Evolutionary conservation across 2,888 invertebrate genomes (phyloP).

Genomic region (Sicus ferrugineus): DNA sequence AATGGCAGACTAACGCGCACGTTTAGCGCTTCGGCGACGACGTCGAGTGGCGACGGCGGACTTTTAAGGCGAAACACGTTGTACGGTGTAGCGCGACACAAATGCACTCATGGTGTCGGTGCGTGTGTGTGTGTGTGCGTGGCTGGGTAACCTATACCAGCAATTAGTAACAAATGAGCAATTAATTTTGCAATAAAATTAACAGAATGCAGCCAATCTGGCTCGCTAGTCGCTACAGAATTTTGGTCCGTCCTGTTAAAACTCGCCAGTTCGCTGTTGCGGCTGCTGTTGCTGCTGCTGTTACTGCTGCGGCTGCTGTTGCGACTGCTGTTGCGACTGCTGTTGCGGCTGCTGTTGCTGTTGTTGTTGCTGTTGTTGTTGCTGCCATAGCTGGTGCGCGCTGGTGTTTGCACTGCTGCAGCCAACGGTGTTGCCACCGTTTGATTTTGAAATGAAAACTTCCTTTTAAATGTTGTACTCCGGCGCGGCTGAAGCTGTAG

Average conservation of each 20-base stretch:
- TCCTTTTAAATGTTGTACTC: too few relatives aligned
- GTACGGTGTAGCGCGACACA: neutral
- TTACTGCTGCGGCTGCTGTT: neutral
- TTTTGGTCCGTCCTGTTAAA: too few relatives aligned
- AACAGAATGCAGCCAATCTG: constrained; percentile 12
- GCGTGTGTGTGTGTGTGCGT: constrained; percentile 11
- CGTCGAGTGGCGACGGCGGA: neutral
- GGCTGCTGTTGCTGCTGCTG: neutral
- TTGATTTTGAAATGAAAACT: too few relatives aligned
- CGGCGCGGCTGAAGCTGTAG: too few relatives aligned
- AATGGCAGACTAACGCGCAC: neutral
- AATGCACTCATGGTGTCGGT: neutral
- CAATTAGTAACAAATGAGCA: constrained; percentile 63
- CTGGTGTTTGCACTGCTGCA: too few relatives aligned
- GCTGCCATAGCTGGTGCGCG: too few relatives aligned
- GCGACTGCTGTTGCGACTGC: neutral
- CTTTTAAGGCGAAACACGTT: constrained; percentile 15
- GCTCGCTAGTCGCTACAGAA: neutral
- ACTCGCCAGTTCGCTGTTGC: neutral
- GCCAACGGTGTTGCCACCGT: too few relatives aligned
- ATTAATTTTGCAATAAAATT: constrained; percentile 61
- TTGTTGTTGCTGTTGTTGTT: too few relatives aligned
- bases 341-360: too few relatives aligned
- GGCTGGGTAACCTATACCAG: constrained; percentile 50
- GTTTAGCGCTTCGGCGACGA: constrained; percentile 5